Evolutionary conservation across 1,140 invertebrate genomes (phyloP).

Genomic region (Leptinotarsa undecemlineata): DNA sequence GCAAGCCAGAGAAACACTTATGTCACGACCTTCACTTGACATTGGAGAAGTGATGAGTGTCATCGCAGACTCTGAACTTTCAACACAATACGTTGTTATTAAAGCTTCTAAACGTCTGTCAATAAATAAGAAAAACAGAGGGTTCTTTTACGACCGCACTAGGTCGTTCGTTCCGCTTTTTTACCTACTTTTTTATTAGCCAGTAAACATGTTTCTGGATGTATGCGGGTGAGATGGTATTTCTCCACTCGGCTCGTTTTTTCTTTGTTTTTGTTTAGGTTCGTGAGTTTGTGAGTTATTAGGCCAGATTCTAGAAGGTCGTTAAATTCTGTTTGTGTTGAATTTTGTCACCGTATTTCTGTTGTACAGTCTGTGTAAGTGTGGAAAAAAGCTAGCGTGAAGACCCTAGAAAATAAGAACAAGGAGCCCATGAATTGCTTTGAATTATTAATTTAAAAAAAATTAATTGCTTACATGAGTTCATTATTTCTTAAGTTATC

Average conservation of each 20-base stretch:
- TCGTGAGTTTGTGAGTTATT: background rate
- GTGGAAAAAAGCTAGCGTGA: too few species aligned
- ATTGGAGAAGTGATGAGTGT: background rate
- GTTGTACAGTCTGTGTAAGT: too few species aligned
- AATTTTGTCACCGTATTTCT: background rate
- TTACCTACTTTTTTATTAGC: background rate
- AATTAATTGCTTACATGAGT: too few species aligned
- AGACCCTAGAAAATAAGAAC: too few species aligned
- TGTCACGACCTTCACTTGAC: background rate
- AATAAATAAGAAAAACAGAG: slow-evolving; percentile 4
- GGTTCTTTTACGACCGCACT: slow-evolving; percentile 1
- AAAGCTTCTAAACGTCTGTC: slow-evolving; percentile 3
- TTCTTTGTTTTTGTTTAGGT: background rate
- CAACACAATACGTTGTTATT: slow-evolving; percentile 8
- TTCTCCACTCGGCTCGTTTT: background rate
- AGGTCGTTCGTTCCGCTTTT: background rate
- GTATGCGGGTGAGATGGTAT: background rate
- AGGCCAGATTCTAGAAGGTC: background rate
- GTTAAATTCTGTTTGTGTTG: background rate
- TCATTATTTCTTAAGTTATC: too few species aligned
- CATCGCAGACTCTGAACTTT: background rate
- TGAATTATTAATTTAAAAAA: too few species aligned
- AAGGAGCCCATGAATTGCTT: too few species aligned
- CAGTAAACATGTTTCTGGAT: slow-evolving; percentile 3
- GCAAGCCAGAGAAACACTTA: background rate